Conservation (phyloP, 2,797 vertebrate genomes). For the Enteromius thamalakanensis region DNA sequence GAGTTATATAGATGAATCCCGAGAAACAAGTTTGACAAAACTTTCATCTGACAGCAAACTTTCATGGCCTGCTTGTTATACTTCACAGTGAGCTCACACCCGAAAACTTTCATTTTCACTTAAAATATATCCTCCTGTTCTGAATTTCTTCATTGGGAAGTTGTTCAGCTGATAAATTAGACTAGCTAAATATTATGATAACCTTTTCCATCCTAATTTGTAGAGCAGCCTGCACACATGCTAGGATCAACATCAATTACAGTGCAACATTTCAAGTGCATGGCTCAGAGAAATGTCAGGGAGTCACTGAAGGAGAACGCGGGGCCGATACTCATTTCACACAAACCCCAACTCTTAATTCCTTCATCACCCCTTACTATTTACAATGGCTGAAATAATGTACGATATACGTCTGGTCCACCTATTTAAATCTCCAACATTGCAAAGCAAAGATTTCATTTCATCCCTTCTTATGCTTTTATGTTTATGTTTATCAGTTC, state of each 20-base stretch:
- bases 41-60: conserved; percentile 6
- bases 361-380: neutral
- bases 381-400: neutral
- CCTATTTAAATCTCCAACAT: neutral
- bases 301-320: conserved; percentile 76
- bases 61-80: conserved; percentile 9
- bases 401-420: neutral
- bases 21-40: conserved; percentile 44
- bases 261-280: conserved; percentile 85
- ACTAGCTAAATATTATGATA: conserved; percentile 91
- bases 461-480: conserved; percentile 25
- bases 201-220: conserved; percentile 92
- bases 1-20: conserved; percentile 13
- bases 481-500: conserved; percentile 51
- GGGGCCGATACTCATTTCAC: conserved; percentile 62
- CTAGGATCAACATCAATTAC: conserved; percentile 89
- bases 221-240: conserved; percentile 83
- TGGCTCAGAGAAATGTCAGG: conserved; percentile 85
- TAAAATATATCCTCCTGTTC: conserved; percentile 74
- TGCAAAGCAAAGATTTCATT: conserved; percentile 17
- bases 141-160: conserved; percentile 75
- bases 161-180: conserved; percentile 82
- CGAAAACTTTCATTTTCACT: conserved; percentile 57
- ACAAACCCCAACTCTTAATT: conserved; percentile 13
- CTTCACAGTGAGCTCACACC: conserved; percentile 55